Conservation (phyloP, 2,888 invertebrate species). For the Bellardia bayeri region DNA sequence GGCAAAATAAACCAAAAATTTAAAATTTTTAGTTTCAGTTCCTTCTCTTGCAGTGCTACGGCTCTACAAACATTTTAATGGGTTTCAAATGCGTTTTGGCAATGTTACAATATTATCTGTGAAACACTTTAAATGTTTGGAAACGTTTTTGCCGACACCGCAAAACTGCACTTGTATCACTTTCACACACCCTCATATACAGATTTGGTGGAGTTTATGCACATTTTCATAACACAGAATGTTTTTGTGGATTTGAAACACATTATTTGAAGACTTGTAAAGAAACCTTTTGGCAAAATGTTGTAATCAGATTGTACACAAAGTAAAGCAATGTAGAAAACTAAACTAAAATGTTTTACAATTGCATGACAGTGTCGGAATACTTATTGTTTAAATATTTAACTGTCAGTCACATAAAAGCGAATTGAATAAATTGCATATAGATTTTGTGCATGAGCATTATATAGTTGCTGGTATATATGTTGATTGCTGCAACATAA, state of each 20-base stretch:
- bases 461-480: no score
- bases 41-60: not conserved
- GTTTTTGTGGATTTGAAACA: slow-evolving; percentile 14
- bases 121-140: not conserved
- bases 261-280: slow-evolving; percentile 20
- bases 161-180: not conserved
- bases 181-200: not conserved
- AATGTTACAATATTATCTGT: slow-evolving; percentile 24
- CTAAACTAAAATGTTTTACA: not conserved
- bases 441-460: no score
- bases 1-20: not conserved
- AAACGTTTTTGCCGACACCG: slow-evolving; percentile 4
- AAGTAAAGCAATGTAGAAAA: not conserved
- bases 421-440: not conserved
- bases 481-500: not conserved
- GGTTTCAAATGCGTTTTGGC: slow-evolving; percentile 55
- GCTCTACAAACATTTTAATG: slow-evolving; percentile 20
- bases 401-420: not conserved
- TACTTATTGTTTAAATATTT: slow-evolving; percentile 16
- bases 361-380: not conserved
- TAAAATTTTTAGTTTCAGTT: not conserved
- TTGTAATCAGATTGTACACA: slow-evolving; percentile 7
- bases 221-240: slow-evolving; percentile 25
- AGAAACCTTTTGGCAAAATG: slow-evolving; percentile 48
- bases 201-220: slow-evolving; percentile 35